Conservation (phyloP, 2,888 invertebrate species). For the Rapana venosa region DNA sequence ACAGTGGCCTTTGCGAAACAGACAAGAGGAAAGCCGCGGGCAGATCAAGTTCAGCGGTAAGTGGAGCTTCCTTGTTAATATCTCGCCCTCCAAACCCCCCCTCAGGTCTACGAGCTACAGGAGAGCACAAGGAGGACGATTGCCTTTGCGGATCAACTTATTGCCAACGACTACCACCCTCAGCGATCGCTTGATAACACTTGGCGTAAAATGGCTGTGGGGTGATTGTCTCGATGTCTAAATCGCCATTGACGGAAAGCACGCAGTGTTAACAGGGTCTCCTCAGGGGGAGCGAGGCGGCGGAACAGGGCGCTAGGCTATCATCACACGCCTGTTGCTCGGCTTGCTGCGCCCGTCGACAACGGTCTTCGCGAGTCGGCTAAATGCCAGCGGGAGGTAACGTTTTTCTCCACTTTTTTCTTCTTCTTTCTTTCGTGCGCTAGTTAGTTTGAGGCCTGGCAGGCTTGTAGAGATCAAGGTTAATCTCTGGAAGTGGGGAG, state of each 20-base stretch:
- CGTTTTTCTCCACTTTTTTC: background rate
- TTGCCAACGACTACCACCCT: background rate
- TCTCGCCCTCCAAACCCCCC: background rate
- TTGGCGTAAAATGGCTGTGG: background rate
- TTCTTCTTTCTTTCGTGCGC: background rate
- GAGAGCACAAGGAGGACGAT: background rate
- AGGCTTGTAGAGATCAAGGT: constrained; percentile 7
- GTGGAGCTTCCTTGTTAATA: constrained; percentile 23
- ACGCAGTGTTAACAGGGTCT: constrained; percentile 30
- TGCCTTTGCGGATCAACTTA: background rate
- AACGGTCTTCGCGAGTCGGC: background rate
- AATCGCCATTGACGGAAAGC: constrained; percentile 23
- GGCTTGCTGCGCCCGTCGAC: constrained; percentile 2
- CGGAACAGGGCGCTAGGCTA: background rate
- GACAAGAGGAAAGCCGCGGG: constrained; percentile 22
- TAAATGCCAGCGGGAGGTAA: constrained; percentile 24
- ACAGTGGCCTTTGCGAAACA: constrained; percentile 30
- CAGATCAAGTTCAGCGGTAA: constrained; percentile 26
- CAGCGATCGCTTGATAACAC: background rate
- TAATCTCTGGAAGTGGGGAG: background rate
- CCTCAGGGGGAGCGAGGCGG: background rate
- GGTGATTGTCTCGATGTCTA: constrained; percentile 21
- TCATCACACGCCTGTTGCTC: constrained; percentile 29
- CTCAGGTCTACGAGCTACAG: background rate
- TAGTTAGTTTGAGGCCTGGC: constrained; percentile 1